Conservation (phyloP, 2,113 vertebrate genomes). For the Pelmatolapia mariae region DNA sequence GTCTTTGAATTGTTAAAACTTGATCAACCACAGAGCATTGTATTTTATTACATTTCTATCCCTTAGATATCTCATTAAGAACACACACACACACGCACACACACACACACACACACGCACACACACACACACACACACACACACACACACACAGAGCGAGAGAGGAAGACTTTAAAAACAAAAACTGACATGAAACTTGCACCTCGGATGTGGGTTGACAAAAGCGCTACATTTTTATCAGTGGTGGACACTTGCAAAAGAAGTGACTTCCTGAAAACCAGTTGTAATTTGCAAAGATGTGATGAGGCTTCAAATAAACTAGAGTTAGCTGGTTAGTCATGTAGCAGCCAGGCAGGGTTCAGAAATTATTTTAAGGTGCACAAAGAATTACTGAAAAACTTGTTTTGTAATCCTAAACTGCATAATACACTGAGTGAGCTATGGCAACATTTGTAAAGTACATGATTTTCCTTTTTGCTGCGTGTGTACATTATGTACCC, state of each 20-base stretch:
- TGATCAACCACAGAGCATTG: not conserved
- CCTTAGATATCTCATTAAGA: not conserved
- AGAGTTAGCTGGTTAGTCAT: not conserved
- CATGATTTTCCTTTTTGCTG: not conserved
- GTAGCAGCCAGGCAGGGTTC: not conserved
- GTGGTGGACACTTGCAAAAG: not conserved
- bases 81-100: not conserved
- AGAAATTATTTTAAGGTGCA: not conserved
- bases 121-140: too few relatives aligned
- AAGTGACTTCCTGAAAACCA: not conserved
- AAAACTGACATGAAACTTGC: not conserved
- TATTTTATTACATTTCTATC: not conserved
- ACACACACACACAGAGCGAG: rapidly evolving
- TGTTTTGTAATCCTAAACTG: not conserved
- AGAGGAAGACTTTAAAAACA: not conserved
- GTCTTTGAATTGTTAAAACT: not conserved
- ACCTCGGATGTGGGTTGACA: not conserved
- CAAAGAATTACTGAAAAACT: not conserved
- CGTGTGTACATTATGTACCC: not conserved
- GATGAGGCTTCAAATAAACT: not conserved
- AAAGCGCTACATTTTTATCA: not conserved
- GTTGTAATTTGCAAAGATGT: not conserved
- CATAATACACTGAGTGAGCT: not conserved
- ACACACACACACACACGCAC: too few relatives aligned
- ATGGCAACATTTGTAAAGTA: not conserved